Base-by-base conservation (phyloP, 2,797 vertebrate species). In the Siniperca obscura region DNA sequence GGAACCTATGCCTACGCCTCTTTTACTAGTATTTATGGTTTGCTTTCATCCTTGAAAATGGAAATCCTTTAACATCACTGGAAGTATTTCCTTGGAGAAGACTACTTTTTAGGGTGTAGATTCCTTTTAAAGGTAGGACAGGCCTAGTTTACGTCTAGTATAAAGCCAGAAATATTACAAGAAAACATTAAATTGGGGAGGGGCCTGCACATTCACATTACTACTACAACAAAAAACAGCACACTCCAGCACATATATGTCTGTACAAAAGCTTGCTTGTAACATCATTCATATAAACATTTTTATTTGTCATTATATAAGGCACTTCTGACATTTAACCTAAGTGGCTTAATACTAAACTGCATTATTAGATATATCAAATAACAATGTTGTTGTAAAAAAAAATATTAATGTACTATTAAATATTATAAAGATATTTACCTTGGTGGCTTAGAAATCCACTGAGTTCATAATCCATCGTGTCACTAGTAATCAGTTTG, bases 401-500 rank as follows among this genome's bases (percentile, higher is more conserved):
- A 22, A 7, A 25, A 40, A 56, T 36, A 5, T n/a, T n/a, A 53
- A 52, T 67, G 8, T 22, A 56, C 5, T 27, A 27, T 44, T 10
- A 69, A 65, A 62, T 25, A 74, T 30, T 9, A 12, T 34, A 53
- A 71, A 48, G 13, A 78, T 80, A 90, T 85, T 92, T 88, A 94
- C 93, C 89, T 70, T 5, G 74, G 59, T 16, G 27, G 25, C 4
- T 22, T 0, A 67, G 52, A 61, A 14, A 27, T 81, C 72, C 42
- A 0, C 9, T 40, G 22, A 8, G 48, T 74, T 38, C 67, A 27
- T 0, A 5, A 40, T 67, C 65, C 93, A 93, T 94, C 4, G 19
- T 75, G 68, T 50, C 36, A 38, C 67, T 2, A 40, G 44, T 3
- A 53, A 55, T 7, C 17, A 25, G 48, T 40, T 30, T 2, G 0